Percentiles rank a stretch among this genome's conserved stretches.
phyloP scores from a whole-genome alignment of 2,797 vertebrate genomes.

The Macropus fuliginosus region DNA sequence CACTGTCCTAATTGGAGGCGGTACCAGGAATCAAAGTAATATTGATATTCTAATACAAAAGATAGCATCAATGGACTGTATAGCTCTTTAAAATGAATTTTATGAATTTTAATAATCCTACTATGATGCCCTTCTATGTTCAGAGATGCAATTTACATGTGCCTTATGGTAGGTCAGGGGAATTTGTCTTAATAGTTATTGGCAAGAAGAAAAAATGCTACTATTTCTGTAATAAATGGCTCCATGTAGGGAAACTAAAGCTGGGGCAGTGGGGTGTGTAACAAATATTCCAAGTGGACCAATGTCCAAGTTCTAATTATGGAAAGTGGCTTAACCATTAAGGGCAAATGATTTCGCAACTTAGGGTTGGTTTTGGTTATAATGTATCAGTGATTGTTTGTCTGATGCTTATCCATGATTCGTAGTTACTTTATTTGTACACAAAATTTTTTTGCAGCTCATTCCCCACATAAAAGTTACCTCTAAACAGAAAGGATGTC shows the following conservation, averaged over 20 bases:
- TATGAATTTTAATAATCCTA: not conserved
- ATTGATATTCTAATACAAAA: not conserved
- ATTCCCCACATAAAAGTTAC: constrained; percentile 23
- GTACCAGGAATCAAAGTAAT: not conserved
- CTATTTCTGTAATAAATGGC: not conserved
- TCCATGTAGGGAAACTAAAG: not conserved
- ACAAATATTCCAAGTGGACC: not conserved
- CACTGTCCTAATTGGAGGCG: not conserved
- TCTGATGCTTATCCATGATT: not conserved
- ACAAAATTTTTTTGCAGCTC: not conserved
- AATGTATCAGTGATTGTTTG: not conserved
- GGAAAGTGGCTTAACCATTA: not conserved
- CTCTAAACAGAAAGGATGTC: constrained; percentile 20
- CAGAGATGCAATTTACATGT: not conserved
- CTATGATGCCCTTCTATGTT: not conserved
- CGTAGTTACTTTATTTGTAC: not conserved
- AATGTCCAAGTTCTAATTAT: not conserved
- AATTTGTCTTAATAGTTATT: not conserved
- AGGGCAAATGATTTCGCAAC: not conserved
- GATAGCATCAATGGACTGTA: not conserved
- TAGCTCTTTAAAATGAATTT: not conserved
- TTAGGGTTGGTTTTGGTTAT: not conserved
- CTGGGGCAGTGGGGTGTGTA: not conserved
- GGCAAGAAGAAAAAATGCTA: not conserved
- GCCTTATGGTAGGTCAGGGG: not conserved